Percentiles rank a stretch among this genome's conserved stretches.
phyloP scores from a whole-genome alignment of 2,113 vertebrate genomes.

The Reinhardtius hippoglossoides region DNA sequence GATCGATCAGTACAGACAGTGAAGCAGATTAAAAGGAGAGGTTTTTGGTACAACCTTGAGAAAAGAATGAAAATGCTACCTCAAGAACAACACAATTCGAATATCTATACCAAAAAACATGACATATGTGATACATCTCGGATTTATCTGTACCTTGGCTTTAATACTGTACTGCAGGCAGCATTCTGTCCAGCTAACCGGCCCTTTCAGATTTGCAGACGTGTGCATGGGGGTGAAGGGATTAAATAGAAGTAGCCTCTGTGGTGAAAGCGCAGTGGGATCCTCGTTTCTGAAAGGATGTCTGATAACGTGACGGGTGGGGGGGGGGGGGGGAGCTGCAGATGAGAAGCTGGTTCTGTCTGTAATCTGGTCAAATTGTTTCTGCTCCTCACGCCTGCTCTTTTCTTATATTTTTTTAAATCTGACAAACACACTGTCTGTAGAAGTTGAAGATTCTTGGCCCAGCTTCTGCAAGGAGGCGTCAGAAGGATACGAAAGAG shows the following conservation, averaged over 20 bases:
- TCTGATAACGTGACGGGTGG: slow-evolving; percentile 15
- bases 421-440: slow-evolving; percentile 20
- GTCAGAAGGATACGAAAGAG: slow-evolving; percentile 57
- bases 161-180: slow-evolving; percentile 53
- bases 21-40: slow-evolving; percentile 18
- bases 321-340: slow-evolving; percentile 16
- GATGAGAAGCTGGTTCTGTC: slow-evolving; percentile 26
- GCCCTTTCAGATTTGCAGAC: slow-evolving; percentile 38
- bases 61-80: slow-evolving; percentile 50
- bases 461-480: slow-evolving; percentile 50
- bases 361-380: slow-evolving; percentile 12
- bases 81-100: slow-evolving; percentile 37
- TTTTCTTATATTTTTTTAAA: background rate
- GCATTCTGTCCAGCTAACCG: slow-evolving; percentile 25
- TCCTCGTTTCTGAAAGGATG: slow-evolving; percentile 34
- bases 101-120: slow-evolving; percentile 43
- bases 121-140: slow-evolving; percentile 31
- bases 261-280: slow-evolving; percentile 41
- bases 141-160: slow-evolving; percentile 62
- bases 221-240: slow-evolving; percentile 21
- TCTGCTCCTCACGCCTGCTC: slow-evolving; percentile 21
- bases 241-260: slow-evolving; percentile 65
- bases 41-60: slow-evolving; percentile 12
- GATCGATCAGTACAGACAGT: slow-evolving; percentile 22
- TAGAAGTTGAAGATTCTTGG: slow-evolving; percentile 35